A percentile compares a stretch with the other conserved stretches of the same genome.
Conservation (phyloP, 1,140 invertebrate genomes). For the Eubasilissa regina region DNA sequence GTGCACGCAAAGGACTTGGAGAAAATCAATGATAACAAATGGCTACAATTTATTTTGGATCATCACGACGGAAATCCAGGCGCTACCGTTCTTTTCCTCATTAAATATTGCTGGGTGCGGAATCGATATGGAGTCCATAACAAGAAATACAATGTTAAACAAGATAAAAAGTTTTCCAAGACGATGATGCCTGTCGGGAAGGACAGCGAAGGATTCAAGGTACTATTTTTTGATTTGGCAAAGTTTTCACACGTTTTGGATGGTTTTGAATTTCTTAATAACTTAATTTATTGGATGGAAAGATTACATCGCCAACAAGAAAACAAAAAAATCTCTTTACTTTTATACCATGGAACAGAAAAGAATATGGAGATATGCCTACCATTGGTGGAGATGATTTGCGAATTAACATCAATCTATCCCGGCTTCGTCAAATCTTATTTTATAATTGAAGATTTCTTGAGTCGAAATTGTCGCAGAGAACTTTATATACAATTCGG, state of each 20-base stretch:
- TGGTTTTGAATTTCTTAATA: not conserved
- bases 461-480: not conserved
- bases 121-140: not conserved
- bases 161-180: constrained; percentile 7
- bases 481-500: not conserved
- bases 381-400: not conserved
- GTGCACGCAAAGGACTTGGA: not conserved
- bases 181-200: not conserved
- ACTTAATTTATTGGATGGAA: constrained; percentile 16
- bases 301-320: constrained; percentile 1
- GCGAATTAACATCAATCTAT: not conserved
- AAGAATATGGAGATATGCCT: not conserved
- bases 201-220: not conserved
- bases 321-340: not conserved
- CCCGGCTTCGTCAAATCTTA: not conserved
- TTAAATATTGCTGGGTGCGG: not conserved
- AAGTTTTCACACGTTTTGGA: not conserved
- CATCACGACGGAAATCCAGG: not conserved
- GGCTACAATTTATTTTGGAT: not conserved
- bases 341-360: not conserved
- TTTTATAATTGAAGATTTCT: constrained; percentile 5
- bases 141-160: not conserved
- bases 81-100: not conserved
- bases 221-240: not conserved
- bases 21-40: not conserved